Evolutionary conservation across 2,888 invertebrate genomes (phyloP).

Genomic region (Macaria liturata): DNA sequence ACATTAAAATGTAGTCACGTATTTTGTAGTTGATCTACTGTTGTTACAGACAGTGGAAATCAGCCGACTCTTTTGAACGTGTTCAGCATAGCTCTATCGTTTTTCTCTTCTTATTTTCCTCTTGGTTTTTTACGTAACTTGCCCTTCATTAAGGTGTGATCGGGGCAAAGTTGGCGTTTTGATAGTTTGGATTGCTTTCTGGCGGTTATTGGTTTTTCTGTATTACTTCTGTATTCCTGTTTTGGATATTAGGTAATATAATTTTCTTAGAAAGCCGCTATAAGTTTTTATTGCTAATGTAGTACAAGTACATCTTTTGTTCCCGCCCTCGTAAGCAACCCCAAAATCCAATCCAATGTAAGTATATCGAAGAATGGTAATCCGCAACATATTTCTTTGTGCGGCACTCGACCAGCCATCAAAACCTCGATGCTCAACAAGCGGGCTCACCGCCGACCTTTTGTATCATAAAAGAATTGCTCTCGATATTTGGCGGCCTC

Average conservation of each 20-base stretch:
- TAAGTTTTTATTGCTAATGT: no score
- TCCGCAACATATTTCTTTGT: conserved; percentile 33
- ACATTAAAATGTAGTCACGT: no score
- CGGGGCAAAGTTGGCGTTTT: conserved; percentile 9
- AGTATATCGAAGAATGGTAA: conserved; percentile 21
- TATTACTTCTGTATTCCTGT: no score
- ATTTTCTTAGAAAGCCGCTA: no score
- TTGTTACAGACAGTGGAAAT: conserved; percentile 19
- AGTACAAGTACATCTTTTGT: no score
- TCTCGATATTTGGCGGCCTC: conserved; percentile 54
- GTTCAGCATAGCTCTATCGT: conserved; percentile 63
- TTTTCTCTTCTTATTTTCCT: conserved; percentile 53
- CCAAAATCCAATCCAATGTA: no score
- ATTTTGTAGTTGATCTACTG: no score
- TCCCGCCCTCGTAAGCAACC: no score
- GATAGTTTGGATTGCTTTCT: not conserved
- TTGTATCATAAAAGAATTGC: conserved; percentile 60
- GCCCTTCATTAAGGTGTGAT: conserved; percentile 38
- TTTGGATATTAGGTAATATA: no score
- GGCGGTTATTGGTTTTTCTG: no score
- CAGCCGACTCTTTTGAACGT: conserved; percentile 68
- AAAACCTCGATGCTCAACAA: conserved; percentile 41
- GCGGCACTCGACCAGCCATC: conserved; percentile 34
- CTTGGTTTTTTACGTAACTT: conserved; percentile 41
- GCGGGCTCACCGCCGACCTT: conserved; percentile 47